These are phyloP conservation scores for Alcedo atthis DNA, from an alignment of 2,797 vertebrate genomes.

Conservation along the genomic window DNA sequence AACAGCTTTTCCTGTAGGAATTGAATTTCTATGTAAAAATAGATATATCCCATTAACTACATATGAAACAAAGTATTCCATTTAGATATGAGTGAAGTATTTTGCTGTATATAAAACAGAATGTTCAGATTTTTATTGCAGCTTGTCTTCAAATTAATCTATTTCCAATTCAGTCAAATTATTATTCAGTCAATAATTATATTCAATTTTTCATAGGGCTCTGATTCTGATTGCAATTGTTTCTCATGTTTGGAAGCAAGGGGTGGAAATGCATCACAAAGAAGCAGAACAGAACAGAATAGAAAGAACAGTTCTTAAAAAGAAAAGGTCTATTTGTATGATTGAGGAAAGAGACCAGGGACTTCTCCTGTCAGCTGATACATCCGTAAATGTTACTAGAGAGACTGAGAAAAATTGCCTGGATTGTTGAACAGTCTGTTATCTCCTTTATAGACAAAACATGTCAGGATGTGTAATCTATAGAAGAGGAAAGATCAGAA, in stretches of 20 bases:
- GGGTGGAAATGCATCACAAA: not conserved
- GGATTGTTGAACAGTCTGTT: not conserved
- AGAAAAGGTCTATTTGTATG: not conserved
- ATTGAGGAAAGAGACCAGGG: not conserved
- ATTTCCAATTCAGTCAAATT: not conserved
- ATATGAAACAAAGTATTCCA: not conserved
- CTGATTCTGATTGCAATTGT: not conserved
- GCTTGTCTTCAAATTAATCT: not conserved
- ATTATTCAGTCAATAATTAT: too few species aligned
- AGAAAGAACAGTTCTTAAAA: not conserved
- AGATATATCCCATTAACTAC: not conserved
- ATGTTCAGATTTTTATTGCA: not conserved
- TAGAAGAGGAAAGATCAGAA: not conserved
- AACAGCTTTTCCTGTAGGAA: not conserved
- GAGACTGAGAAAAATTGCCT: not conserved
- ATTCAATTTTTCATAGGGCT: not conserved
- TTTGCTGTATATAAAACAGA: not conserved
- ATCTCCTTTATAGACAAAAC: not conserved
- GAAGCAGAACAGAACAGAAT: not conserved
- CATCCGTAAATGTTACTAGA: not conserved
- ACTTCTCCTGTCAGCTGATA: not conserved
- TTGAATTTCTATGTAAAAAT: not conserved
- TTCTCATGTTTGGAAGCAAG: not conserved
- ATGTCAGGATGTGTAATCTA: not conserved
- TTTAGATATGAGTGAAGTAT: not conserved